These are phyloP conservation scores for Sebastolobus altivelis DNA, from an alignment of 2,797 vertebrate genomes.

Conservation along the genomic window DNA sequence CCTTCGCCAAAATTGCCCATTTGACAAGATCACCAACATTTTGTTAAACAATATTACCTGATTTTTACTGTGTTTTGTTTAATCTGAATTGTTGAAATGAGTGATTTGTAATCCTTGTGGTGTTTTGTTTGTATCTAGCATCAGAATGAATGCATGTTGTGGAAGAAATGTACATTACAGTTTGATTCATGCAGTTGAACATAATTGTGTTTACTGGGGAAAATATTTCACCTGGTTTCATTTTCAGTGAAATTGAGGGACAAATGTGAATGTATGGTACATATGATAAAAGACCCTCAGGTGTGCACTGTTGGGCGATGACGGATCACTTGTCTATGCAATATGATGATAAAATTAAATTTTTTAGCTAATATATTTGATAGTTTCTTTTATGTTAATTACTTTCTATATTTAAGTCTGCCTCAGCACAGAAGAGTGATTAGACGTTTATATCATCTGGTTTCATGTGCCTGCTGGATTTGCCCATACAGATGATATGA, in stretches of 20 bases:
- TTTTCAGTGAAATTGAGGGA: conserved; percentile 47
- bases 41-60: conserved; percentile 17
- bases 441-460: conserved; percentile 66
- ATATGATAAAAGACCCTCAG: conserved; percentile 40
- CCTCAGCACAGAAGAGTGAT: conserved; percentile 61
- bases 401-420: conserved; percentile 48
- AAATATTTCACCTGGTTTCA: conserved; percentile 29
- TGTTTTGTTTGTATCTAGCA: conserved; percentile 40
- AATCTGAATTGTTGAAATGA: conserved; percentile 7
- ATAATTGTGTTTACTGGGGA: conserved; percentile 21
- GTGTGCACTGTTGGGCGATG: conserved; percentile 31
- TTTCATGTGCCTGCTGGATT: conserved; percentile 80
- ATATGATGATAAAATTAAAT: conserved; percentile 51
- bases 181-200: conserved; percentile 38
- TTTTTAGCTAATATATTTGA: conserved; percentile 47
- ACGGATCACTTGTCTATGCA: conserved; percentile 75
- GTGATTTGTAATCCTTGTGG: conserved; percentile 28
- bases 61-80: conserved; percentile 38
- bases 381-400: conserved; percentile 44
- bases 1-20: conserved; percentile 69
- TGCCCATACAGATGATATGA: conserved; percentile 67
- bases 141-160: conserved; percentile 22
- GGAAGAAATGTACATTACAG: neutral
- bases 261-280: conserved; percentile 63
- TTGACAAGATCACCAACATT: conserved; percentile 60